Evolutionary conservation across 2,797 vertebrate genomes (phyloP).

Genomic region (Antrozous pallidus): DNA sequence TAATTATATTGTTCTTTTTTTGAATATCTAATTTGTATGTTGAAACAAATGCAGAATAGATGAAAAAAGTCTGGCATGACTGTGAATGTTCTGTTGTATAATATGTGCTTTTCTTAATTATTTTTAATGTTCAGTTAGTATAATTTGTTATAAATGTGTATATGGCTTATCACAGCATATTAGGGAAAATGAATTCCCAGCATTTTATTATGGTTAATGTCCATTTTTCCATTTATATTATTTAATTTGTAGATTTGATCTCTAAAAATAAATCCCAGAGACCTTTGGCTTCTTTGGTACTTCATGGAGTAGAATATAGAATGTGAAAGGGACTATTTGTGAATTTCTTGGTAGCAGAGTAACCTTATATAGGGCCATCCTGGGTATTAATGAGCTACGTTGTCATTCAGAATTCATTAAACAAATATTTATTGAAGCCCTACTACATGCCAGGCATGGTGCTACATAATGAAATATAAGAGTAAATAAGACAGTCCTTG

Average conservation of each 20-base stretch:
- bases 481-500: not conserved
- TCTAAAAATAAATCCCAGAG: not conserved
- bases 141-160: conserved; percentile 62
- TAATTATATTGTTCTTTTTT: conserved; percentile 65
- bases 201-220: conserved; percentile 43
- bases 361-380: not conserved
- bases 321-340: not conserved
- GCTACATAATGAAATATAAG: conserved; percentile 25
- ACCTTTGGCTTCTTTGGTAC: not conserved
- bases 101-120: conserved; percentile 66
- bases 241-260: conserved; percentile 40
- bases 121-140: conserved; percentile 59
- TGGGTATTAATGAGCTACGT: not conserved
- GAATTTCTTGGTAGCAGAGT: not conserved
- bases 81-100: conserved; percentile 62
- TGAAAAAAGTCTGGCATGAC: conserved; percentile 64
- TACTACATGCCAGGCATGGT: not conserved
- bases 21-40: conserved; percentile 71
- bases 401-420: conserved; percentile 23
- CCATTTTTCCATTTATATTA: conserved; percentile 24
- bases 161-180: conserved; percentile 40
- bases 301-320: not conserved
- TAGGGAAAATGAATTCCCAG: conserved; percentile 42
- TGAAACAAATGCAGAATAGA: conserved; percentile 61
- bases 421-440: not conserved